These are phyloP conservation scores for Myiothlypis chrysogaster DNA, from an alignment of 2,797 vertebrate species.

Conservation along the genomic window DNA sequence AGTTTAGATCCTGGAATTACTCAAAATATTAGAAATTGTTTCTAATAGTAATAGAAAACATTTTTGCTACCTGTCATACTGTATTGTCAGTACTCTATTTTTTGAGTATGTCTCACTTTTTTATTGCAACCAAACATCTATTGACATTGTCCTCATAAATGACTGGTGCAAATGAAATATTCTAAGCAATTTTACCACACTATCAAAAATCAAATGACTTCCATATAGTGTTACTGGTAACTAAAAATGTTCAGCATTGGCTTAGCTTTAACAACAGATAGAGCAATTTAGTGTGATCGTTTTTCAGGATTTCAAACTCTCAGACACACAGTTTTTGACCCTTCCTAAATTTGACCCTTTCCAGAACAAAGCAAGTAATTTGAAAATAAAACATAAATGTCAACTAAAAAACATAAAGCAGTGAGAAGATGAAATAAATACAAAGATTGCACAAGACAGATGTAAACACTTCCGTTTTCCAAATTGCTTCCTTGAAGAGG, in stretches of 20 bases:
- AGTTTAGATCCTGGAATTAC: conserved; percentile 68
- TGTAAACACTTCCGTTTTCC: conserved; percentile 82
- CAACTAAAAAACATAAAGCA: conserved; percentile 81
- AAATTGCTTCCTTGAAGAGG: conserved; percentile 65
- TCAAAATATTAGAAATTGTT: conserved; percentile 45
- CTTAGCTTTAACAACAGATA: conserved; percentile 46
- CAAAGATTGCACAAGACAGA: conserved; percentile 89
- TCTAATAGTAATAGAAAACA: conserved; percentile 56
- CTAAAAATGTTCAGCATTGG: conserved; percentile 41
- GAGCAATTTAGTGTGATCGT: conserved; percentile 41
- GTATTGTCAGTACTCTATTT: conserved; percentile 23
- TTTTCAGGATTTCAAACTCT: conserved; percentile 69
- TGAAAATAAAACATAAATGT: conserved; percentile 76
- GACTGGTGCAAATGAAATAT: conserved; percentile 36
- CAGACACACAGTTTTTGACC: conserved; percentile 65
- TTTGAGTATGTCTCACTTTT: not conserved
- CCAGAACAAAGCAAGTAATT: conserved; percentile 70
- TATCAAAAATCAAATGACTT: conserved; percentile 61
- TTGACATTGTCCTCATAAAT: conserved; percentile 11
- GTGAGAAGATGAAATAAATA: conserved; percentile 94
- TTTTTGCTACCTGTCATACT: conserved; percentile 48
- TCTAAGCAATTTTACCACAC: conserved; percentile 27
- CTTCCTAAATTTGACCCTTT: conserved; percentile 67
- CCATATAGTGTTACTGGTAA: conserved; percentile 33
- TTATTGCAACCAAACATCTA: conserved; percentile 43